These are phyloP conservation scores for Margarornis squamiger DNA, from an alignment of 2,797 vertebrate genomes.

Conservation along the genomic window DNA sequence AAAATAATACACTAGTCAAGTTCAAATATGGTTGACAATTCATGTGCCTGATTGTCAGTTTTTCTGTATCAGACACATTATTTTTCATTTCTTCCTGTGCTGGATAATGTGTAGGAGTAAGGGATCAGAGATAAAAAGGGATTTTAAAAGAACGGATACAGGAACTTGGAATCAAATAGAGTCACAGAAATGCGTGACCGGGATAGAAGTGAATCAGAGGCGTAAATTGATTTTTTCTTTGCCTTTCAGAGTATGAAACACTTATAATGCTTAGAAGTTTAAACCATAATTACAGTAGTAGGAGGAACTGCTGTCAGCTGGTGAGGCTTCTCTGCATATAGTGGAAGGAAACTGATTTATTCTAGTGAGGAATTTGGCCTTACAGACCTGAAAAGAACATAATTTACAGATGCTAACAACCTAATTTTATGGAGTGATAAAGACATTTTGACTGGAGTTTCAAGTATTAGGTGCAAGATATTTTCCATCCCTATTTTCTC, in stretches of 20 bases:
- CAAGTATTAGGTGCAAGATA: not conserved
- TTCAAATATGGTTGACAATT: not conserved
- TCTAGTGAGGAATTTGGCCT: not conserved
- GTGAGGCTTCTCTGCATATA: not conserved
- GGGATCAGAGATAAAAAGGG: not conserved
- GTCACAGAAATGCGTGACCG: not conserved
- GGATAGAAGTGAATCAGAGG: slow-evolving; percentile 38
- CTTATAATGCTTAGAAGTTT: not conserved
- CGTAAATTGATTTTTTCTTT: not conserved
- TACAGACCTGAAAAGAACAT: not conserved
- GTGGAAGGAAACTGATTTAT: not conserved
- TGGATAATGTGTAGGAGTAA: slow-evolving; percentile 12
- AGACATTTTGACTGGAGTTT: not conserved
- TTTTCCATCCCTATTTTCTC: not conserved
- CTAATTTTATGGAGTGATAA: not conserved
- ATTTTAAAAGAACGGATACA: not conserved
- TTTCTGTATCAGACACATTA: not conserved
- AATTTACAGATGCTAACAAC: slow-evolving; percentile 2
- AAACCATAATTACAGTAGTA: not conserved
- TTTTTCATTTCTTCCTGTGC: not conserved
- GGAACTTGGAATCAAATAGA: slow-evolving; percentile 9
- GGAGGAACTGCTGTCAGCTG: not conserved
- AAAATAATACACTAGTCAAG: not conserved
- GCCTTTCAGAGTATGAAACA: not conserved
- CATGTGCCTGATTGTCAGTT: not conserved